Percentiles rank a stretch among this genome's conserved stretches.
These are phyloP conservation scores for Syngnathus typhle DNA, from an alignment of 2,113 vertebrate species.

Conservation along the genomic window DNA sequence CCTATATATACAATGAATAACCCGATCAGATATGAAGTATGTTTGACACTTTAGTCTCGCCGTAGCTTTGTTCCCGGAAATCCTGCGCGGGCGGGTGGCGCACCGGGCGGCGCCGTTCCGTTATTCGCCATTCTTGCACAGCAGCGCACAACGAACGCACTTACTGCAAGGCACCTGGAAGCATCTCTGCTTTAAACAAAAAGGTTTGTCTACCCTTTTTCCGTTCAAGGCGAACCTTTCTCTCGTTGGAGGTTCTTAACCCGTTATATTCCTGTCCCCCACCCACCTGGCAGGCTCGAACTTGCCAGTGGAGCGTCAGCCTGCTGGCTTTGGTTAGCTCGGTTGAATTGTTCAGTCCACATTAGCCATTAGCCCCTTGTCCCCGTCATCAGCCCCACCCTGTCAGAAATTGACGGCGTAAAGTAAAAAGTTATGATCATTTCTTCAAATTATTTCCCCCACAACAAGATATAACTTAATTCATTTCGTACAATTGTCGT, in stretches of 20 bases:
- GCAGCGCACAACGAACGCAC: constrained; percentile 48
- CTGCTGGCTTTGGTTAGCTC: constrained; percentile 24
- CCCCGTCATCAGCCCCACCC: constrained; percentile 47
- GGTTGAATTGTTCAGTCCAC: constrained; percentile 8
- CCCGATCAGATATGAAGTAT: neutral
- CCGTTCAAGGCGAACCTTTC: rapidly evolving
- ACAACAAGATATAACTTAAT: neutral
- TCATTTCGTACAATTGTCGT: neutral
- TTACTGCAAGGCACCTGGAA: constrained; percentile 42
- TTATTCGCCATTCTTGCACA: constrained; percentile 67
- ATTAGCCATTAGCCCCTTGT: constrained; percentile 16
- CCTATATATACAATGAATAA: too few species aligned
- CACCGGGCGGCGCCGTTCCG: constrained; percentile 62
- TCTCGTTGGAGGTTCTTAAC: neutral
- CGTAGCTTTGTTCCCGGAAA: constrained; percentile 32
- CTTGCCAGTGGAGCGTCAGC: constrained; percentile 40
- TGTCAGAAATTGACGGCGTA: constrained; percentile 1
- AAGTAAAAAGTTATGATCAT: neutral
- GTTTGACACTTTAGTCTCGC: neutral
- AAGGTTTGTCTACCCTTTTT: constrained; percentile 38
- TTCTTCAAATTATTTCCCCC: neutral
- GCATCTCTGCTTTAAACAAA: constrained; percentile 14
- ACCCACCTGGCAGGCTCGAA: constrained; percentile 14
- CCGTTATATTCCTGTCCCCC: neutral
- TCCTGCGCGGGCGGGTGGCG: constrained; percentile 26